These are phyloP conservation scores for Acanthosepion pharaonis DNA, from an alignment of 2,888 invertebrate species.

Conservation along the genomic window DNA sequence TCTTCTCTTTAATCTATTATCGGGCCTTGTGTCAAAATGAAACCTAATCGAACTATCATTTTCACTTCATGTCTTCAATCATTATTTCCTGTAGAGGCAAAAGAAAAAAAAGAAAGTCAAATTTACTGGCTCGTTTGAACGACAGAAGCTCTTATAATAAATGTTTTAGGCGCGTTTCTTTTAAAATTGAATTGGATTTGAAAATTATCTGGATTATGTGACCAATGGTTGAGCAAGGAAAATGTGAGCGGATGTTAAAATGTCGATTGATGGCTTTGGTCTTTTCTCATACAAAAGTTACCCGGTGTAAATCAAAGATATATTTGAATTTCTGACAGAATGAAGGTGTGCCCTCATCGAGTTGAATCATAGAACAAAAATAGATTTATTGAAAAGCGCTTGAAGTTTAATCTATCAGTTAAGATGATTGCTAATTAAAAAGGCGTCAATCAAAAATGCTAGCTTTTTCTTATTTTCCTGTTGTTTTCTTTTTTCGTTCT, in stretches of 20 bases:
- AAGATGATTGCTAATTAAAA: not conserved
- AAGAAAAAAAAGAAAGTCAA: not conserved
- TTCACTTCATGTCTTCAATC: not conserved
- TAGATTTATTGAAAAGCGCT: not conserved
- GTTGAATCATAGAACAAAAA: not conserved
- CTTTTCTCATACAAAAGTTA: too few relatives aligned
- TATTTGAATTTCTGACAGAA: not conserved
- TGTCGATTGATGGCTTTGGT: not conserved
- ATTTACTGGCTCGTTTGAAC: not conserved
- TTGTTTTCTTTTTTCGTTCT: not conserved
- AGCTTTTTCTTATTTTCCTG: not conserved
- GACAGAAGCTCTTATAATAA: not conserved
- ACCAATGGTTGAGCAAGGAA: not conserved
- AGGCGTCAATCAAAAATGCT: not conserved
- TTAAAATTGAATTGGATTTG: not conserved
- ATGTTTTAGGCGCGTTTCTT: not conserved
- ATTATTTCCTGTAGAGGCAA: not conserved
- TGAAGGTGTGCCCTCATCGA: not conserved
- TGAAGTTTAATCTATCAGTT: not conserved
- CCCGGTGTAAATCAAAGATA: not conserved
- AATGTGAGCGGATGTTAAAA: not conserved
- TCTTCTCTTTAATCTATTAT: not conserved
- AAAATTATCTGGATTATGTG: not conserved
- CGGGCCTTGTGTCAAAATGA: not conserved
- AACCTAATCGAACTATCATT: not conserved